Conservation (phyloP, 2,797 vertebrate species). For the Pseudocheirus occidentalis region DNA sequence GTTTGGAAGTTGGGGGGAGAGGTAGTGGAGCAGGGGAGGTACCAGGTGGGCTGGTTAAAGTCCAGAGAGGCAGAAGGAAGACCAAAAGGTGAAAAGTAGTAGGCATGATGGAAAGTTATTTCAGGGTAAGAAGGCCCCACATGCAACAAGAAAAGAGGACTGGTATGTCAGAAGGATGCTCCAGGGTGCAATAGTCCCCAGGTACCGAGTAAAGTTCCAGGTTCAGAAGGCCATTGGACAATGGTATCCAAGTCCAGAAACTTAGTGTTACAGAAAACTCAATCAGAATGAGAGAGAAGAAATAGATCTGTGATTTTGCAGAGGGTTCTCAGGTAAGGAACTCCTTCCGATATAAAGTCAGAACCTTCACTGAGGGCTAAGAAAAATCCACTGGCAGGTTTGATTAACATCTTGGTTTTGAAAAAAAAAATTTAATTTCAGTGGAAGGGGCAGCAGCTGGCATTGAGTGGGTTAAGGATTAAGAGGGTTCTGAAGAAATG, state of each 20-base stretch:
- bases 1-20: background rate
- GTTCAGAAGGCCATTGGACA: background rate
- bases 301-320: background rate
- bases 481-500: background rate
- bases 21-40: background rate
- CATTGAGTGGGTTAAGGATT: background rate
- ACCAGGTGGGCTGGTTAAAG: background rate
- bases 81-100: background rate
- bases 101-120: background rate
- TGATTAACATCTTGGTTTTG: background rate
- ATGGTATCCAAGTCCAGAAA: background rate
- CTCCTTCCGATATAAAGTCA: background rate
- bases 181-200: background rate
- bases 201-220: background rate
- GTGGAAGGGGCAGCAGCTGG: background rate
- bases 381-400: background rate
- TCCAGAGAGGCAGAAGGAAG: background rate
- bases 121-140: background rate
- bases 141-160: background rate
- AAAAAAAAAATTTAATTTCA: slow-evolving; percentile 29
- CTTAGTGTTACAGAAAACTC: background rate
- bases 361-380: background rate
- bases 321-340: background rate
- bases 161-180: background rate
- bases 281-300: background rate